Evolutionary conservation across 2,113 vertebrate genomes (phyloP), one percentile per base, ranked within the genome.

Genomic region (Shinisaurus crocodilurus): DNA sequence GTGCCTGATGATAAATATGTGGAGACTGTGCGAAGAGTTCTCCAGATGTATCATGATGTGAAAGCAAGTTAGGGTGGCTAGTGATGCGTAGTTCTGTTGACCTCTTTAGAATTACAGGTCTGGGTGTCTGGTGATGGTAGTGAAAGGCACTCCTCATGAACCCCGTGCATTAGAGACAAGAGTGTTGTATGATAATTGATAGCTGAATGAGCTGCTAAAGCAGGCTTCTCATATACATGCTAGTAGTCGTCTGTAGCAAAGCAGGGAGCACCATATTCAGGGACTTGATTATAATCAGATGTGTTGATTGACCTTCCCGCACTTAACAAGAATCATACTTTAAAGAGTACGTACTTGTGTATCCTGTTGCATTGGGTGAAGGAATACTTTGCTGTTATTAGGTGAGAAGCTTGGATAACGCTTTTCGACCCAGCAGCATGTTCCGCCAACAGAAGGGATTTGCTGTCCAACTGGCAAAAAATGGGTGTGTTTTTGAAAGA

Each of bases 1-100:
- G 95, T 95, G 10, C 96, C 98, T 0, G 98, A 98, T 91, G 98
- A 98, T 1, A 90, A 81, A 3, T 98, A 97, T 0, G 69, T 96
- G 48, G 97, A 98, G 90, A 97, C 96, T 0, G 96, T 98, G 92
- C 93, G 90, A 83, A 94, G 92, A 82, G 97, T 98, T 92, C 95
- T 98, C 25, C 12, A 86, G 0, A 45, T 96, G 18, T 94, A 95
- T 50, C 74, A 91, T 0, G 40, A 93, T 2, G 0, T 94, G 7
- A 94, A 95, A 65, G 70, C 90, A 0, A 93, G 65, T 88, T 93
- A 94, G 9, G 9, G 12, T 67, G n/a, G 13, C 1, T 76, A 45
- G 43, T 80, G 0, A 0, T 20, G 67, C 91, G 40, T 25, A 45
- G 3, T 45, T 43, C 18, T 80, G 83, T n/a, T 23, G 18, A 86